phyloP scores from a whole-genome alignment of 1,140 invertebrate genomes.

The Spodoptera frugiperda region DNA sequence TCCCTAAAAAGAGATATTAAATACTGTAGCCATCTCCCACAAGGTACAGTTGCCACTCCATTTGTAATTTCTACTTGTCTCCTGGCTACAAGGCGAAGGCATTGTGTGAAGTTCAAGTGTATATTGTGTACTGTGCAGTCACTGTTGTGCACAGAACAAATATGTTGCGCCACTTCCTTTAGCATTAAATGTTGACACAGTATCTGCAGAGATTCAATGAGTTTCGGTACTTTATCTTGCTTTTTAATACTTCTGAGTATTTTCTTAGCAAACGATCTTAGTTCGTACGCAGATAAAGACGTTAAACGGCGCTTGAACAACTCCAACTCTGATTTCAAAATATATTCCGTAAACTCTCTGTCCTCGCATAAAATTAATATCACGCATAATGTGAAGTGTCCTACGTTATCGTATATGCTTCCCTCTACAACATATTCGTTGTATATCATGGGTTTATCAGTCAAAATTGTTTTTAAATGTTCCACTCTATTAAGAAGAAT shows the following conservation, averaged over 20 bases:
- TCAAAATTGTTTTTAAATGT: conserved; percentile 65
- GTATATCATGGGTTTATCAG: conserved; percentile 65
- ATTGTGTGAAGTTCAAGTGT: conserved; percentile 84
- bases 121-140: conserved; percentile 67
- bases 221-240: conserved; percentile 52
- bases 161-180: conserved; percentile 71
- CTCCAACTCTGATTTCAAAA: conserved; percentile 66
- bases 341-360: conserved; percentile 62
- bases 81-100: conserved; percentile 83
- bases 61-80: conserved; percentile 84
- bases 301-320: conserved; percentile 70
- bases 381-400: conserved; percentile 87
- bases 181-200: conserved; percentile 72
- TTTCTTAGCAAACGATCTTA: conserved; percentile 77
- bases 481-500: conserved; percentile 66
- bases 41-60: conserved; percentile 85
- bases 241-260: conserved; percentile 71
- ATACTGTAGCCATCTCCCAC: conserved; percentile 87
- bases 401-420: conserved; percentile 86
- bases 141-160: conserved; percentile 62
- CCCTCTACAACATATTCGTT: conserved; percentile 87
- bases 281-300: conserved; percentile 66
- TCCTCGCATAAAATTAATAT: conserved; percentile 64
- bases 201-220: conserved; percentile 60
- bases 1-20: conserved; percentile 83